Conservation (phyloP, 2,888 invertebrate genomes). For the Cheiracanthium punctorium region DNA sequence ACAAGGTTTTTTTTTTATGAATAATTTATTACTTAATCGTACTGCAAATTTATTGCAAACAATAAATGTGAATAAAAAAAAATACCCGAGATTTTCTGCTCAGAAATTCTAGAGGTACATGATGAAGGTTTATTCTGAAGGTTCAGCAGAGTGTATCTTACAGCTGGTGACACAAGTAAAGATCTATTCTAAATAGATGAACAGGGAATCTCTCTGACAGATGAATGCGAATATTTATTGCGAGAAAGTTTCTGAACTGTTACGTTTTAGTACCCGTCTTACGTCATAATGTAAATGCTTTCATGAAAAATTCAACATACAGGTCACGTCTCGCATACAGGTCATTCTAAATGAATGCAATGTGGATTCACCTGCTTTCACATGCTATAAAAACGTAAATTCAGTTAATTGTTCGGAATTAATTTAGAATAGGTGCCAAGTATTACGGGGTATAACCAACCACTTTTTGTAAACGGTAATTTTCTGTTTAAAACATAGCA, state of each 20-base stretch:
- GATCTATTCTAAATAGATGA: background rate
- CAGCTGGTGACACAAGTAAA: background rate
- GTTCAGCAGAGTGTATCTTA: constrained; percentile 36
- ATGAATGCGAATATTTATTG: background rate
- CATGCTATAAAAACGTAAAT: too few species aligned
- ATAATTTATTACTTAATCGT: constrained; percentile 26
- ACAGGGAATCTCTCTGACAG: background rate
- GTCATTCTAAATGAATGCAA: too few species aligned
- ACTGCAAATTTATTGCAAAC: constrained; percentile 28
- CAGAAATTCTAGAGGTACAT: background rate
- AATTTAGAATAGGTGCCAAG: too few species aligned
- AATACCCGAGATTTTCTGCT: background rate
- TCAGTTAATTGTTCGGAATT: too few species aligned
- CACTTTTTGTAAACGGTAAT: too few species aligned
- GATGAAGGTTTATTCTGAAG: background rate
- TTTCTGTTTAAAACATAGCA: too few species aligned
- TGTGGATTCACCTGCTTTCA: too few species aligned
- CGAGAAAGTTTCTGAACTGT: background rate
- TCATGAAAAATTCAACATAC: background rate
- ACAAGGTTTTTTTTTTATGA: too few species aligned
- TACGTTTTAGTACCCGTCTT: background rate
- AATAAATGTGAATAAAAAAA: constrained; percentile 36
- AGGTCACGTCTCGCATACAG: too few species aligned
- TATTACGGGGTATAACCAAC: too few species aligned
- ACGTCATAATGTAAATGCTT: background rate